A percentile compares a stretch with the other conserved stretches of the same genome.
Conservation (phyloP, 92 coral and sea anemone genomes). For the Actinostola sp. region DNA sequence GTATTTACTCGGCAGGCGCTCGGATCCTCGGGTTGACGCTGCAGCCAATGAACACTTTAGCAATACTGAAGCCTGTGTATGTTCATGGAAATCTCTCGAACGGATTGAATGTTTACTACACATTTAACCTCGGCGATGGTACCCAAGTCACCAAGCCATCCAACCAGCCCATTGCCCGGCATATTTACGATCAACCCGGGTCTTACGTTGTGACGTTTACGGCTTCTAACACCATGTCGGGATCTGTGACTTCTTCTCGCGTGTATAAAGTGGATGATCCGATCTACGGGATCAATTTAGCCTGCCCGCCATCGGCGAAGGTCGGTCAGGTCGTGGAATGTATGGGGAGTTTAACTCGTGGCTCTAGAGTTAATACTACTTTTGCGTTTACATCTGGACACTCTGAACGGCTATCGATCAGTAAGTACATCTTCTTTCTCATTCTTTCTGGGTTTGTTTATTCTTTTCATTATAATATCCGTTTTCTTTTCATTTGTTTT, state of each 20-base stretch:
- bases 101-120: conserved; percentile 64
- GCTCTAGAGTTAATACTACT: conserved; percentile 73
- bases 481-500: not conserved
- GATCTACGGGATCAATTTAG: conserved; percentile 36
- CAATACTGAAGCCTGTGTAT: conserved; percentile 50
- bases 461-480: not conserved
- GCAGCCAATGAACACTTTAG: conserved; percentile 29
- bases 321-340: conserved; percentile 78
- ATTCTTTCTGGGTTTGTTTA: not conserved
- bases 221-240: conserved; percentile 69
- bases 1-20: conserved; percentile 72
- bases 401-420: conserved; percentile 52
- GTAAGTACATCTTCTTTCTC: conserved; percentile 49
- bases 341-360: conserved; percentile 74
- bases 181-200: conserved; percentile 84
- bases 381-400: conserved; percentile 73
- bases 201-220: conserved; percentile 69
- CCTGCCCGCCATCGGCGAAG: conserved; percentile 74
- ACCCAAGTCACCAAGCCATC: conserved; percentile 34
- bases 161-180: conserved; percentile 35
- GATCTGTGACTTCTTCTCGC: conserved; percentile 51
- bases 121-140: conserved; percentile 80
- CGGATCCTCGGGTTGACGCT: conserved; percentile 77
- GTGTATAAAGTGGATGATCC: conserved; percentile 78
- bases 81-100: conserved; percentile 61